A percentile compares a stretch with the other conserved stretches of the same genome.
Evolutionary conservation across 2,797 vertebrate genomes (phyloP).

Genomic region (Babyrousa celebensis): DNA sequence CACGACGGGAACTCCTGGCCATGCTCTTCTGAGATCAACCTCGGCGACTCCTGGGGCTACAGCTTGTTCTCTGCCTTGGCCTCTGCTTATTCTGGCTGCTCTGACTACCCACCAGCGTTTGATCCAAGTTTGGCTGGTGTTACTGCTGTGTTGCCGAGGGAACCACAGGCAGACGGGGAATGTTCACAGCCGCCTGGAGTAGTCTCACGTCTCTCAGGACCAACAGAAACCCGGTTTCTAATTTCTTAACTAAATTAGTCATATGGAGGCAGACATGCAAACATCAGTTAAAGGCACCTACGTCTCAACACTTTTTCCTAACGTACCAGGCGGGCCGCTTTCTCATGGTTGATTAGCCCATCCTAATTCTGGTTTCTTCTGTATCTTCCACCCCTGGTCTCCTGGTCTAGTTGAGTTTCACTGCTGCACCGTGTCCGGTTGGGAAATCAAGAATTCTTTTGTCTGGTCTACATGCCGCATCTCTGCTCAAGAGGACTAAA

Average conservation of each 20-base stretch:
- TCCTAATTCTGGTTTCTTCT: not conserved
- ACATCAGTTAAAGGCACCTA: not conserved
- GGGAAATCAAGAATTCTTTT: not conserved
- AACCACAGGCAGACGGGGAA: not conserved
- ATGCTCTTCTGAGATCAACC: not conserved
- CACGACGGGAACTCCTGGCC: too few species aligned
- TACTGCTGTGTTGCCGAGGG: not conserved
- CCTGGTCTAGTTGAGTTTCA: not conserved
- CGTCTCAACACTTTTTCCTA: not conserved
- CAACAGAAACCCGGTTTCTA: not conserved
- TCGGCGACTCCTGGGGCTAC: not conserved
- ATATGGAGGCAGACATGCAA: not conserved
- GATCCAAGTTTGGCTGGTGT: not conserved
- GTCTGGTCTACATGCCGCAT: not conserved
- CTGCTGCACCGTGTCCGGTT: not conserved
- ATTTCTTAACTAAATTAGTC: not conserved
- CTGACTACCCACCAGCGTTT: not conserved
- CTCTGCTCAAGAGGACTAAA: not conserved
- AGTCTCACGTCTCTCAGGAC: not conserved
- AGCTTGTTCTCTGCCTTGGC: not conserved
- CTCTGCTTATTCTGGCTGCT: not conserved
- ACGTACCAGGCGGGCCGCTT: rapidly evolving
- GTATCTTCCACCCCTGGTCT: not conserved
- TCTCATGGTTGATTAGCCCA: not conserved
- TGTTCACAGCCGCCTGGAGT: not conserved